Percentiles rank a stretch among this genome's conserved stretches.
Conservation (phyloP, 2,113 vertebrate genomes). For the Martes martes region DNA sequence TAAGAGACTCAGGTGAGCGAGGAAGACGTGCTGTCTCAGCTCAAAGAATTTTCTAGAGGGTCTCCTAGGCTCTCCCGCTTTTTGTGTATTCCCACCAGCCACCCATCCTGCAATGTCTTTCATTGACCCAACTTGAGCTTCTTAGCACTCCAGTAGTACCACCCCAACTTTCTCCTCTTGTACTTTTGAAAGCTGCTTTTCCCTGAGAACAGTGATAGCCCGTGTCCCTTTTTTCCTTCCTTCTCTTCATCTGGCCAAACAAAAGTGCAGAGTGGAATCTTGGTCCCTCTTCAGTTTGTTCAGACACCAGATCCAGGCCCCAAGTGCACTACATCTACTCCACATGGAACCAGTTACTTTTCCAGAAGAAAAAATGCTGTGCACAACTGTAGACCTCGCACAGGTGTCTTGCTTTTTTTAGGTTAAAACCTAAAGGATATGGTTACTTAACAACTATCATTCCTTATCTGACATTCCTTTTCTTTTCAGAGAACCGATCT, state of each 20-base stretch:
- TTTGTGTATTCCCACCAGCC: neutral
- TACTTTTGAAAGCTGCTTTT: neutral
- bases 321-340: neutral
- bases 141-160: neutral
- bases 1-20: neutral
- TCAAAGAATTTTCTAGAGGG: neutral
- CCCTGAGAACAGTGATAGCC: neutral
- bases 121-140: neutral
- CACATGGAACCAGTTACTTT: neutral
- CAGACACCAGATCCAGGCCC: neutral
- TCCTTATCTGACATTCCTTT: neutral
- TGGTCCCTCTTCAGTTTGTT: neutral
- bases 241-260: neutral
- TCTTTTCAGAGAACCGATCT: constrained; percentile 25
- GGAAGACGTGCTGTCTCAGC: neutral
- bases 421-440: neutral
- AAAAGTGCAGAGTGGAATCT: neutral
- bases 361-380: neutral
- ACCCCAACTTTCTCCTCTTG: neutral
- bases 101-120: neutral
- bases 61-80: neutral
- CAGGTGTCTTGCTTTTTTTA: neutral
- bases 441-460: neutral
- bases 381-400: neutral
- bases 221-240: neutral